These are phyloP conservation scores for Chloroclysta siterata DNA, from an alignment of 2,888 invertebrate genomes.

Conservation along the genomic window DNA sequence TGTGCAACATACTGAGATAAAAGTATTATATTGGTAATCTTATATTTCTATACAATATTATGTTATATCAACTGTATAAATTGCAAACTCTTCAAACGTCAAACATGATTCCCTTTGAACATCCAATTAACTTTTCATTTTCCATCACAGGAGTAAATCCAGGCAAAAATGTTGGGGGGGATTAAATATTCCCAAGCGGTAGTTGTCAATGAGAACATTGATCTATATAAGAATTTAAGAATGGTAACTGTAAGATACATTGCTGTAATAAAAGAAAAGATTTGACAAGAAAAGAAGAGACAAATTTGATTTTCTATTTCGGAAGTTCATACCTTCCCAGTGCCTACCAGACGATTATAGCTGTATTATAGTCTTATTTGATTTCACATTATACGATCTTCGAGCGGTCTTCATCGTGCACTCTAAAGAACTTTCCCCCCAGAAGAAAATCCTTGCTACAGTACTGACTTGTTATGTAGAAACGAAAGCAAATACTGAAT, in stretches of 20 bases:
- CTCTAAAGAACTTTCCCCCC: neutral
- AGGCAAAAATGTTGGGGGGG: neutral
- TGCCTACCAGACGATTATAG: too few species aligned
- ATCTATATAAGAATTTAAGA: neutral
- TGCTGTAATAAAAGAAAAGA: too few species aligned
- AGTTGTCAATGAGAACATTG: neutral
- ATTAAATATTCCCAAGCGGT: neutral
- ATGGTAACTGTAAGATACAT: too few species aligned
- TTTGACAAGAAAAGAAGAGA: too few species aligned
- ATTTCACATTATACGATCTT: too few species aligned
- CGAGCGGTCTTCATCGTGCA: neutral
- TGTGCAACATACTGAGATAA: too few species aligned
- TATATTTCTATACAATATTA: neutral
- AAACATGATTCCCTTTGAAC: conserved; percentile 13
- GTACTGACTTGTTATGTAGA: conserved; percentile 4
- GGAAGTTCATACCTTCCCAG: too few species aligned
- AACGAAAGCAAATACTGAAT: conserved; percentile 32
- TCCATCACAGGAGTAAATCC: conserved; percentile 15
- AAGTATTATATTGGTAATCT: too few species aligned
- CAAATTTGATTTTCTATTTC: too few species aligned
- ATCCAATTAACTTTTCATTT: conserved; percentile 21
- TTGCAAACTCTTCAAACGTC: neutral
- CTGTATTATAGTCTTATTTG: too few species aligned
- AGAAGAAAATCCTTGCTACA: conserved; percentile 12
- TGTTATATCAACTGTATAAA: neutral